phyloP scores from a whole-genome alignment of 2,888 invertebrate species.

The Heteropelma amictum region DNA sequence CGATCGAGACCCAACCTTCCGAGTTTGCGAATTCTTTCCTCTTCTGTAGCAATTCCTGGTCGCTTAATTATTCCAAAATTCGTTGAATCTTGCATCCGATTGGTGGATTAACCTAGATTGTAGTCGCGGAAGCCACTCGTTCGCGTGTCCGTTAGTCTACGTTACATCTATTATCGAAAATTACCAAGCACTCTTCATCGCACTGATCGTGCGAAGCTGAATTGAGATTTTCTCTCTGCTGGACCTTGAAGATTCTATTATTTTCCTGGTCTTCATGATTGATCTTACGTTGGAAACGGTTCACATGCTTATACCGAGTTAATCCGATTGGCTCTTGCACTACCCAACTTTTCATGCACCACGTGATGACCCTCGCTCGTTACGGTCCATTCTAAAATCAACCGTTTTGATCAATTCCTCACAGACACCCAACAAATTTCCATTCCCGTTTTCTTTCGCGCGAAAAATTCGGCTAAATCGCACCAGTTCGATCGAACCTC shows the following conservation, averaged over 20 bases:
- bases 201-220: conserved; percentile 32
- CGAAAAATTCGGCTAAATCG: not conserved
- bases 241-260: conserved; percentile 23
- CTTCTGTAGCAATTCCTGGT: not conserved
- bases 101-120: not conserved
- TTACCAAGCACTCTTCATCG: conserved; percentile 21
- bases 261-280: conserved; percentile 43
- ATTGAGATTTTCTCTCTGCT: not conserved
- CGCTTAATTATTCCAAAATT: not conserved
- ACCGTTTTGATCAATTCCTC: not conserved
- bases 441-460: not conserved
- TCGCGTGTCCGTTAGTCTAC: not conserved
- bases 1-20: too few species aligned
- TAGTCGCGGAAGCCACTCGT: not conserved
- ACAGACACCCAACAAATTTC: not conserved
- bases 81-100: not conserved
- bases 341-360: not conserved
- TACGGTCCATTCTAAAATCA: conserved; percentile 1
- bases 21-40: too few species aligned
- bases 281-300: conserved; percentile 12
- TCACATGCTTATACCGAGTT: not conserved
- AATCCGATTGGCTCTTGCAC: conserved; percentile 12
- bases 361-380: not conserved
- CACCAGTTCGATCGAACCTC: conserved; percentile 1
- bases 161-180: not conserved